Conservation (phyloP, 1,140 invertebrate species). For the Leucophenga varia region DNA sequence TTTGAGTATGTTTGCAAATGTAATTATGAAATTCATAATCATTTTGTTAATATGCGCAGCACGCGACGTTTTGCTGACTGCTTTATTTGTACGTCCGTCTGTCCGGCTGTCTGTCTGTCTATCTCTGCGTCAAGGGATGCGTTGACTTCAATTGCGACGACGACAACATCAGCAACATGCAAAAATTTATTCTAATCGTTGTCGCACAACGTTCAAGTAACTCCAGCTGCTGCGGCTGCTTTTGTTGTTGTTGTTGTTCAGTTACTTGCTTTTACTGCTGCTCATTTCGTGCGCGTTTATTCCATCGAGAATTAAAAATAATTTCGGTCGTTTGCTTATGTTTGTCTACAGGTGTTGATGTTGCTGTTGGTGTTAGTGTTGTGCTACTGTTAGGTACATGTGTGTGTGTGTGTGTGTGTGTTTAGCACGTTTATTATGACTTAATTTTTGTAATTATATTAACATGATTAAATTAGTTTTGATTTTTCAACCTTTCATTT, state of each 20-base stretch:
- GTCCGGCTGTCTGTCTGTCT: no score
- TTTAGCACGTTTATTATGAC: slow-evolving; percentile 46
- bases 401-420: slow-evolving; percentile 24
- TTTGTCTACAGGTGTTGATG: slow-evolving; percentile 5
- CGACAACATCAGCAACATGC: not conserved
- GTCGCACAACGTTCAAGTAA: not conserved
- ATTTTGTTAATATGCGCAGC: slow-evolving; percentile 53
- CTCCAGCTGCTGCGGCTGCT: not conserved
- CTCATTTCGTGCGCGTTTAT: slow-evolving; percentile 36
- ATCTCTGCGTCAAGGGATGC: no score
- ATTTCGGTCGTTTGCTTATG: slow-evolving; percentile 50
- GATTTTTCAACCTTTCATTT: slow-evolving; percentile 31
- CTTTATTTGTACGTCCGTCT: no score
- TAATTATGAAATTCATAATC: slow-evolving; percentile 55
- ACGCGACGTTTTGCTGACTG: slow-evolving; percentile 30
- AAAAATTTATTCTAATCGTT: slow-evolving; percentile 2
- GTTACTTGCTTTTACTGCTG: slow-evolving; percentile 6
- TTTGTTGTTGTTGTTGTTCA: slow-evolving; percentile 9
- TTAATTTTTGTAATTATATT: slow-evolving; percentile 54
- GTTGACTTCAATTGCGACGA: no score
- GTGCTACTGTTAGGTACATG: slow-evolving; percentile 12
- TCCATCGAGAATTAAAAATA: slow-evolving; percentile 51
- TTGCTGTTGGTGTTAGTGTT: not conserved
- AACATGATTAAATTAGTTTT: slow-evolving; percentile 54
- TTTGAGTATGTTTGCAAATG: slow-evolving; percentile 19